Evolutionary conservation across 64 coral and sea anemone genomes (phyloP), one percentile per base, ranked within the genome.

Genomic region (Astreopora myriophthalma): DNA sequence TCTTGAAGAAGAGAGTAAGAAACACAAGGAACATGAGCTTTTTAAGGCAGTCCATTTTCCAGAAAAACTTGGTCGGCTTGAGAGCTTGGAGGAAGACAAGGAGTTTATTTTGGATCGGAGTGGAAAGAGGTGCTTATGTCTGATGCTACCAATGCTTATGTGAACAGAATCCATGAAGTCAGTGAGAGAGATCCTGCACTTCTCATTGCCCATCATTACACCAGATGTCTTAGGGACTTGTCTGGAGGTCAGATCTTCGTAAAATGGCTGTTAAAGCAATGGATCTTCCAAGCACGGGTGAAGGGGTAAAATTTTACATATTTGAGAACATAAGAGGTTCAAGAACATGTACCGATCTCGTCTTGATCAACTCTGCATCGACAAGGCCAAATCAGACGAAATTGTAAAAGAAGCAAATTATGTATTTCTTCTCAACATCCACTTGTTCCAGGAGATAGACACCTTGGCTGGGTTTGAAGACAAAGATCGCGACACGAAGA

Each of bases 171-270:
- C 36, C 86, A 71, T 79, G 68, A 94, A 67, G 87, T 98, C 11
- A 69, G 85, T 30, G 44, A 89, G 1, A 89, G 92, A 30, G 96
- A 98, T 62, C 96, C 96, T 24, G 55, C 86, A 19, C 76, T 98
- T 13, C 78, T 98, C 75, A 92, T 98, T 37, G 92, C 92, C 71
- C 96, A 98, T 81, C 96, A 94, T 62, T 98, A 98, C 69, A 94
- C 92, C 68, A 91, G 96, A 73, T 98, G 92, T 77, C 83, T 98
- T 22, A 92, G 96, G 1, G 96, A 98, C 65, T 77, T 98, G 28
- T 88, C 96, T 72, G 96, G 96, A 25, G 96, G 96, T 10, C 92
- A 88, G 8, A 88, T 98, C 32, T 68, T 23, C 91, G 94, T 69
- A 98, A 92, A 73, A 94, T 98, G 89, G 92, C 93, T 5, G 40